Conservation (phyloP, 2,113 vertebrate species). For the Notothenia rossii region DNA sequence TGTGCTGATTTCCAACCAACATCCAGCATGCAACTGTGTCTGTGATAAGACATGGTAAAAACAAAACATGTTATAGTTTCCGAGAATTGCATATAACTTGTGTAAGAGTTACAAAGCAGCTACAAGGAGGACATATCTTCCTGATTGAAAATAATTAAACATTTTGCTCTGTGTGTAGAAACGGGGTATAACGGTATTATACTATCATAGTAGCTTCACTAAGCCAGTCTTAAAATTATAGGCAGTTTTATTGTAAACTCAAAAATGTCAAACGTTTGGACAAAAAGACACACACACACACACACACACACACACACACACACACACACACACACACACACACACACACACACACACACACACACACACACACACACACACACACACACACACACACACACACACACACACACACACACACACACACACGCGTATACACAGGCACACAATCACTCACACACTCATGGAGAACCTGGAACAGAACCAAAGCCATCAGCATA, state of each 20-base stretch:
- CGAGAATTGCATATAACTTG: slow-evolving; percentile 20
- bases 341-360: too few relatives aligned
- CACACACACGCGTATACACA: slow-evolving; percentile 14
- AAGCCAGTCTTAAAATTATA: background rate
- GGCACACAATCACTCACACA: slow-evolving; percentile 17
- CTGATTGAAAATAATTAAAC: too few relatives aligned
- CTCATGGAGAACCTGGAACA: slow-evolving; percentile 63
- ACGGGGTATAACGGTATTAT: too few relatives aligned
- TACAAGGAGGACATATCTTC: background rate
- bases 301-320: too few relatives aligned
- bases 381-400: too few relatives aligned
- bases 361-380: background rate
- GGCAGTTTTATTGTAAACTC: background rate
- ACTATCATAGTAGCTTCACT: too few relatives aligned
- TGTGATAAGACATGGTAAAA: background rate
- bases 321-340: too few relatives aligned
- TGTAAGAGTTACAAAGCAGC: slow-evolving; percentile 24
- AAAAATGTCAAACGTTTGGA: background rate
- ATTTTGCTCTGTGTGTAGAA: too few relatives aligned
- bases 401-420: background rate
- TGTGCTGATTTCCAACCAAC: slow-evolving; percentile 14
- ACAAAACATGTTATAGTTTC: slow-evolving; percentile 10
- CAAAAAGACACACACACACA: too few relatives aligned
- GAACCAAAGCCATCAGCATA: slow-evolving; percentile 79
- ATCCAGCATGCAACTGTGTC: background rate